Conservation (phyloP, 2,797 vertebrate genomes). For the Parotocinclus haroldoi region DNA sequence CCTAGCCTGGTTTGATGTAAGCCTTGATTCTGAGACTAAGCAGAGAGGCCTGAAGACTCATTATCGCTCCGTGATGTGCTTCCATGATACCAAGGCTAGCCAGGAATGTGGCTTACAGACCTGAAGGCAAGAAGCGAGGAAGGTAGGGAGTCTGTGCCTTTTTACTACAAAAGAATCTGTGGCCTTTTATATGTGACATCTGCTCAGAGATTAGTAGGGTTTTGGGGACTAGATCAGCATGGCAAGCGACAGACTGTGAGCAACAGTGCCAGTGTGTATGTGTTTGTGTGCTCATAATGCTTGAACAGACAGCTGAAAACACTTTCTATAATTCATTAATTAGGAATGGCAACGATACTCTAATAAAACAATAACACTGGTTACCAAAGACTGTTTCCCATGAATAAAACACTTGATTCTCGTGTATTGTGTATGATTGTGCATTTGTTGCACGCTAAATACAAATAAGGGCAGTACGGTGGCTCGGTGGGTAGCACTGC, state of each 20-base stretch:
- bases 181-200: constrained; percentile 38
- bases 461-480: too few relatives aligned
- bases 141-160: constrained; percentile 18
- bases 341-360: too few relatives aligned
- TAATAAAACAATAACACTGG: too few relatives aligned
- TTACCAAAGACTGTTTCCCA: too few relatives aligned
- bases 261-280: constrained; percentile 5
- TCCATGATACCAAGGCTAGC: constrained; percentile 9
- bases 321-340: too few relatives aligned
- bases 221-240: constrained; percentile 38
- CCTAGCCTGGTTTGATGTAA: constrained; percentile 38
- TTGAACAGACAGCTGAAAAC: not conserved
- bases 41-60: constrained; percentile 31
- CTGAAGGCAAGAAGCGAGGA: not conserved
- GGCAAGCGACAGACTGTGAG: constrained; percentile 21
- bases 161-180: constrained; percentile 19
- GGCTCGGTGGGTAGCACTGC: too few relatives aligned
- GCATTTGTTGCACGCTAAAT: too few relatives aligned
- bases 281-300: not conserved
- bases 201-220: constrained; percentile 42
- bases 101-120: constrained; percentile 21
- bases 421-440: too few relatives aligned
- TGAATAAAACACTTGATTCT: too few relatives aligned
- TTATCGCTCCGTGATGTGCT: constrained; percentile 32
- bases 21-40: constrained; percentile 30